Conservation (phyloP, 1,140 invertebrate genomes). For the Matsumurasca onukii region DNA sequence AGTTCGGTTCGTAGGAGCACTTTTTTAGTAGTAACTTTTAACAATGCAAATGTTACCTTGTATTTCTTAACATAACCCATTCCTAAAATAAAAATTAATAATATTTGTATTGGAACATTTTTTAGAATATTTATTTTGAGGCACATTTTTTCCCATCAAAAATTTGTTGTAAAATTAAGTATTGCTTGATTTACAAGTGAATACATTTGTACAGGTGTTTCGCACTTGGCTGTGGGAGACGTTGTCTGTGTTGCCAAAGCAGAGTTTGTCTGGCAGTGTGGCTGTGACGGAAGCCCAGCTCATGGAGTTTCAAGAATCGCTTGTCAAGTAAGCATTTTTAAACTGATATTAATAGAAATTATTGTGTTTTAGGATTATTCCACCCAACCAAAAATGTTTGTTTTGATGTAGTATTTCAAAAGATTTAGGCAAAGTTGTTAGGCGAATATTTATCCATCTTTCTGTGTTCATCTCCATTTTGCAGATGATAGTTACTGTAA, state of each 20-base stretch:
- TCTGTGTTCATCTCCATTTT: not conserved
- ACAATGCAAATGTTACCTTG: no score
- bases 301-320: constrained; percentile 75
- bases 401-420: constrained; percentile 2
- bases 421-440: constrained; percentile 23
- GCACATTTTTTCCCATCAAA: not conserved
- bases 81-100: no score
- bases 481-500: not conserved
- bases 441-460: not conserved
- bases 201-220: constrained; percentile 50
- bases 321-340: constrained; percentile 61
- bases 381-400: not conserved
- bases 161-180: not conserved
- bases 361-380: constrained; percentile 32
- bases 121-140: not conserved
- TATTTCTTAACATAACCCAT: no score
- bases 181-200: constrained; percentile 17
- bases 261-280: constrained; percentile 69
- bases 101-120: no score
- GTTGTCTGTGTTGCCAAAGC: constrained; percentile 71
- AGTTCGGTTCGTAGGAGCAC: not conserved
- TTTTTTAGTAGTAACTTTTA: not conserved
- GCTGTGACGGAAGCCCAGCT: constrained; percentile 82
- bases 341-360: constrained; percentile 18
- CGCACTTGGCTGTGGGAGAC: constrained; percentile 73